Base-by-base conservation (phyloP, 2,797 vertebrate genomes). In the Brachyrhaphis roseni region DNA sequence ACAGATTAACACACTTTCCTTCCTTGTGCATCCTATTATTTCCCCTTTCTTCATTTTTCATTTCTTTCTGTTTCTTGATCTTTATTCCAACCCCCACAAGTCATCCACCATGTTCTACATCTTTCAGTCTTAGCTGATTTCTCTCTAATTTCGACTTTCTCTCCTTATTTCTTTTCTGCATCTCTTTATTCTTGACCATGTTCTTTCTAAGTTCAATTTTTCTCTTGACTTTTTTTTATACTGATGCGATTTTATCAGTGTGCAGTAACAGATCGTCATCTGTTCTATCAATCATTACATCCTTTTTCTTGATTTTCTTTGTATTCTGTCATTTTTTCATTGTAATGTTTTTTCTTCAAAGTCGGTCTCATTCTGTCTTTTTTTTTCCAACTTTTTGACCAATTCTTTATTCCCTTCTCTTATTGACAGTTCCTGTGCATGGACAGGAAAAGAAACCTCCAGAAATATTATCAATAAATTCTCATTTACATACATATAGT, bases 401-500 rank as follows among this genome's bases (percentile, higher is more conserved):
- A 46, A n/a, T 13, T 23, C 36, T 62, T n/a, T 26, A 36, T 47
- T 26, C 31, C 8, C 8, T 0, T 79, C 23, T 45, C 13, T 11
- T 45, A 4, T 46, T 34, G 36, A 36, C 8, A 76, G 26, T 75
- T 46, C 66, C 16, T 77, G 13, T 10, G 49, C 23, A 41, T 53
- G 39, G 86, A 80, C 31, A 82, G 41, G 81, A 81, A 77, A 43
- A n/a, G 0, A 84, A 71, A 76, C n/a, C 36, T 47, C 23, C 72
- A 46, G 36, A 82, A 83, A 86, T 72, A 15, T 1, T 41, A 79
- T 74, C 75, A 51, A 74, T 80, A 86, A 86, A 85, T 72, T 47
- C 72, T 75, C 0, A 90, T 91, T 92, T 88, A 78, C 82, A 88
- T 91, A 84, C 79, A 89, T 77, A 85, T 80, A 51, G 64, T 51